Evolutionary conservation across 2,888 invertebrate species (phyloP).

Genomic region (Chymomyza fuscimana): DNA sequence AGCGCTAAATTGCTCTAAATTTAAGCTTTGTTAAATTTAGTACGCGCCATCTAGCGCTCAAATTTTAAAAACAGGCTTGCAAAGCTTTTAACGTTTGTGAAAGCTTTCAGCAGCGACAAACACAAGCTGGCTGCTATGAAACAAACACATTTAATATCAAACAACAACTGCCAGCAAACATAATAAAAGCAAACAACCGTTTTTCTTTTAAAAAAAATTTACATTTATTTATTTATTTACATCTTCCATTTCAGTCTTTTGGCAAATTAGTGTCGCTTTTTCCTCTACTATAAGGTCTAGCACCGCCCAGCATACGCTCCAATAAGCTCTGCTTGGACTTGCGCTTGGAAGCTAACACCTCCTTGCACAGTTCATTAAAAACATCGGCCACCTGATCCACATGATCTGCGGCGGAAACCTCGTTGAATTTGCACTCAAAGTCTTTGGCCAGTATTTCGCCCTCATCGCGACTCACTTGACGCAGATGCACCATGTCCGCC

Average conservation of each 20-base stretch:
- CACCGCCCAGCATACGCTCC: conserved; percentile 90
- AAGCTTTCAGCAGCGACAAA: neutral
- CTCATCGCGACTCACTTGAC: conserved; percentile 93
- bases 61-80: neutral
- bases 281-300: conserved; percentile 88
- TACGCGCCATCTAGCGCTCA: neutral
- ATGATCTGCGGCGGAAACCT: conserved; percentile 94
- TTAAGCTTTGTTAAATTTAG: neutral
- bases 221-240: conserved; percentile 41
- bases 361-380: conserved; percentile 91
- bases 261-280: conserved; percentile 94
- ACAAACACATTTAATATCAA: neutral
- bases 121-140: neutral
- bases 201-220: conserved; percentile 11
- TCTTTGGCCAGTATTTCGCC: conserved; percentile 93
- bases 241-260: conserved; percentile 83
- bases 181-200: conserved; percentile 14
- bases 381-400: conserved; percentile 91
- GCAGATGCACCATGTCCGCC: conserved; percentile 93
- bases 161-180: neutral
- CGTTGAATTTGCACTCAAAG: conserved; percentile 92
- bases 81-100: neutral
- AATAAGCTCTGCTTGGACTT: conserved; percentile 91
- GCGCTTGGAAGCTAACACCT: conserved; percentile 88
- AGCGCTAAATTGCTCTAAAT: too few species aligned